phyloP scores from a whole-genome alignment of 2,113 vertebrate species.

The Thomomys bottae region DNA sequence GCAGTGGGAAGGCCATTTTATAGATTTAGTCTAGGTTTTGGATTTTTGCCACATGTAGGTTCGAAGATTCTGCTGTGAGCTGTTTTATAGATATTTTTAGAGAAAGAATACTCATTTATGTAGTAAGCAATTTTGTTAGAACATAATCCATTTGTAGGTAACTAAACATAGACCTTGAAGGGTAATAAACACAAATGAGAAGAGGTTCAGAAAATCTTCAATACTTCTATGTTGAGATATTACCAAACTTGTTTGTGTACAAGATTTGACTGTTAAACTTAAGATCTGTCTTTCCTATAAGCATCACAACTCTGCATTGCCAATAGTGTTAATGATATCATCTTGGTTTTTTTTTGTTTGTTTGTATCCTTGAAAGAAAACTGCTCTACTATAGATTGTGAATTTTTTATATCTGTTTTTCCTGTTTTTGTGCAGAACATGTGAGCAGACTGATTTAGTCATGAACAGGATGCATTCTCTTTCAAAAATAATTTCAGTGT shows the following conservation, averaged over 20 bases:
- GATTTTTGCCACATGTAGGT: neutral
- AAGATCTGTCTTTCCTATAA: neutral
- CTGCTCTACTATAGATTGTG: neutral
- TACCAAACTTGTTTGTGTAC: slow-evolving; percentile 1
- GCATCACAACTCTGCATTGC: neutral
- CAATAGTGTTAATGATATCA: neutral
- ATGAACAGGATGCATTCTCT: neutral
- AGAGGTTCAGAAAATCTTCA: neutral
- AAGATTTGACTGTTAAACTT: neutral
- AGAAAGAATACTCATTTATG: neutral
- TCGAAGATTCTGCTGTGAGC: neutral
- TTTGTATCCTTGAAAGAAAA: neutral
- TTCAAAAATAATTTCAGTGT: neutral
- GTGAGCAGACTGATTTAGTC: neutral
- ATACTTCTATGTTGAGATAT: neutral
- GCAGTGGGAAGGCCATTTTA: neutral
- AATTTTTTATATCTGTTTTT: slow-evolving; percentile 45
- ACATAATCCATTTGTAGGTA: neutral
- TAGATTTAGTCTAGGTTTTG: neutral
- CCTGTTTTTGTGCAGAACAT: slow-evolving; percentile 15
- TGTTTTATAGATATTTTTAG: no score
- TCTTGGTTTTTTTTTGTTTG: neutral
- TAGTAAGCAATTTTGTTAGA: neutral
- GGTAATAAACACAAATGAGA: neutral
- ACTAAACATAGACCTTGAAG: neutral